Base-by-base conservation (phyloP, 2,113 vertebrate genomes). In the Triplophysa dalaica region DNA sequence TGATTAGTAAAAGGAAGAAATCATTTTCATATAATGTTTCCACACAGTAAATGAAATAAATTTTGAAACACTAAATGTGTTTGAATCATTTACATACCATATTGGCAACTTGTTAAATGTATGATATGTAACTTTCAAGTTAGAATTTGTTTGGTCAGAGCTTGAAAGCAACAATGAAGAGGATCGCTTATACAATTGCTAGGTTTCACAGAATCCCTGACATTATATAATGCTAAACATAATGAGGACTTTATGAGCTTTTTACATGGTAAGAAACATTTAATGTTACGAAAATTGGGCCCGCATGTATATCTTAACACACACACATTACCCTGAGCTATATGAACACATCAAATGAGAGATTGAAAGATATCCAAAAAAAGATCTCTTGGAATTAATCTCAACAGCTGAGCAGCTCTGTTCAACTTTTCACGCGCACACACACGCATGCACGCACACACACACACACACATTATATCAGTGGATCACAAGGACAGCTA, bases 371-470 rank as follows among this genome's bases (percentile, higher is more conserved):
- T 29, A 45, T 33, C 79, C 72, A 81, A 77, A 82, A 70, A 82
- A 73, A 78, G 75, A 82, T 69, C 48, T 72, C 75, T 78, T 72
- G 38, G 70, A 82, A 82, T 73, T 60, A 73, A 78, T 72, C 17
- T 72, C 48, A 82, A 82, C 81, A 82, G 81, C 81, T 82, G 81
- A 77, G 48, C 58, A 41, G 58, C 60, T 21, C 58, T 64, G 74
- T 12, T n/a, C 70, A 45, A 45, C n/a, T 24, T 48, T 63, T 73
- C 54, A 14, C 48, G 14, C 21, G 16, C 70, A 74, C 17, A 45
- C 16, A 45, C 43, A 45, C 11, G 11, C 9, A n/a, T n/a, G n/a
- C 48, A 54, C 21, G 16, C 70, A 74, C 17, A 45, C 16, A 45
- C 43, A 45, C 11, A 45, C 9, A n/a, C n/a, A n/a, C n/a, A n/a